Conservation (phyloP, 2,797 vertebrate genomes). For the Schizothorax lantsangensis region DNA sequence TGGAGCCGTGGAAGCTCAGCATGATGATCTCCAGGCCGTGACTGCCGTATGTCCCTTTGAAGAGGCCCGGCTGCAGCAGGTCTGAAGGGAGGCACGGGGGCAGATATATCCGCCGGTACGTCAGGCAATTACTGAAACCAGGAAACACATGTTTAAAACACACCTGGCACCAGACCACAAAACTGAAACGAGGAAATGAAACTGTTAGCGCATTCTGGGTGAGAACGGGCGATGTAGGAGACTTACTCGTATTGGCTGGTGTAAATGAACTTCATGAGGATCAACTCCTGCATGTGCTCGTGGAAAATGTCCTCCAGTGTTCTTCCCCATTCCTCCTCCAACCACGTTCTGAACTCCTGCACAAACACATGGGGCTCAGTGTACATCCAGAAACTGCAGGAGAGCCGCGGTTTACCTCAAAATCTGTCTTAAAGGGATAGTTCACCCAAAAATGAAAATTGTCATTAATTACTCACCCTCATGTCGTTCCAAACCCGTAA, state of each 20-base stretch:
- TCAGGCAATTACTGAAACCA: conserved; percentile 92
- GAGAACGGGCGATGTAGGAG: not conserved
- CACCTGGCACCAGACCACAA: not conserved
- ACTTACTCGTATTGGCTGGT: conserved; percentile 98
- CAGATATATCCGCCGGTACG: conserved; percentile 96
- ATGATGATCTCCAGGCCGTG: conserved; percentile 97
- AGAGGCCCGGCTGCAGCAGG: conserved; percentile 91
- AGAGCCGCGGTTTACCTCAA: not conserved
- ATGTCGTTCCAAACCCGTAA: too few relatives aligned
- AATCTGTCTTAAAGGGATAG: not conserved
- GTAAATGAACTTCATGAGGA: conserved; percentile 99
- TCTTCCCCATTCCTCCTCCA: conserved; percentile 96
- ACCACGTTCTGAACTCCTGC: conserved; percentile 97
- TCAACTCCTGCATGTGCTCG: conserved; percentile 98
- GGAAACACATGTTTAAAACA: conserved; percentile 9
- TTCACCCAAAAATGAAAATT: not conserved
- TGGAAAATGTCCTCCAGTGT: conserved; percentile 98
- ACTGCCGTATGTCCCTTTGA: conserved; percentile 98
- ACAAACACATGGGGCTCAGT: not conserved
- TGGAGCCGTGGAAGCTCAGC: conserved; percentile 92
- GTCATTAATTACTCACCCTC: too few relatives aligned
- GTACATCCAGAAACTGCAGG: not conserved
- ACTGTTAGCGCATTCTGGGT: not conserved
- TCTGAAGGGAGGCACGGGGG: conserved; percentile 86
- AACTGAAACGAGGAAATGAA: not conserved